Evolutionary conservation across 2,888 invertebrate genomes (phyloP), one percentile per base, ranked within the genome.

Genomic region (Cistogaster globosa): DNA sequence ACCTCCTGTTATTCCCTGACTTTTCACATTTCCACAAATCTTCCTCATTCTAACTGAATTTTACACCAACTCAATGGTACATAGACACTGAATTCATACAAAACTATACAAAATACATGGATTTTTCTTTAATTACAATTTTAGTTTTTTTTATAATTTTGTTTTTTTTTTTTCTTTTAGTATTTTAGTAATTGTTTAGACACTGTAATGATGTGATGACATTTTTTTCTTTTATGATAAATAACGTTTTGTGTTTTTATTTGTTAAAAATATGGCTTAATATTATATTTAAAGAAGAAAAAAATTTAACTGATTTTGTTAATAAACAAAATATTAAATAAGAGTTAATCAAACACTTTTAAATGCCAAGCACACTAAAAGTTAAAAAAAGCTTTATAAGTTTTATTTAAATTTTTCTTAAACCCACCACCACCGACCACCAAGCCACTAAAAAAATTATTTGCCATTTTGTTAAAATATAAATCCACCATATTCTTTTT

Each of bases 241-340:
- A 77, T 75, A 85, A 85, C 82, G 82, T 84, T 86, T 81, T 86
- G 83, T 84, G 86, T 86, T 83, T 81, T 86, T 86, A 83, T 84
- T 86, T 84, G 86, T 84, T 84, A 42, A 74, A 75, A 79, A 36
- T 84, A 60, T 67, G 63, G 68, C 78, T 78, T 74, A 58, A 58
- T 67, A 60, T 65, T n/a, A 71, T 42, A 48, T 42, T 82, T 36
- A 20, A 42, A 45, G 16, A 51, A 58, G 20, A 53, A 71, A 45
- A 60, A 36, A 60, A 22, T 32, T 77, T 36, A 48, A 55, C n/a
- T n/a, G n/a, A n/a, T 71, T 71, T 85, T 74, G 71, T 82, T 26
- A 26, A 60, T 68, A 69, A 69, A 80, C 76, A 80, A 62, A 18
- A 26, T 32, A 32, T 14, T 68, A 0, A 9, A 57, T 65, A 57